Conservation (phyloP, 53 echinoderm and acorn worm genomes). For the Zoroaster sp. region DNA sequence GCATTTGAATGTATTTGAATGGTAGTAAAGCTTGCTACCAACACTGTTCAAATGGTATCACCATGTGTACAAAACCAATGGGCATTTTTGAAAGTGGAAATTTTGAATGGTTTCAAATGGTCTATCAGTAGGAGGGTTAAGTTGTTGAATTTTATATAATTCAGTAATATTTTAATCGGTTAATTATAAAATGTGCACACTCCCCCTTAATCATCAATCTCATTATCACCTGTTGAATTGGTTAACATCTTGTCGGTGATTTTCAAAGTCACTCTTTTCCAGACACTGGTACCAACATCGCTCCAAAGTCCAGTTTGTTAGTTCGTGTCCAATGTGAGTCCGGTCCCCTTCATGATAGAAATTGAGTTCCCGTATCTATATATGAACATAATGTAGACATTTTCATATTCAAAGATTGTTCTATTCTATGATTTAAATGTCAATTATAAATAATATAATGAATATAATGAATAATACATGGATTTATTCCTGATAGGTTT, state of each 20-base stretch:
- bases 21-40: no score
- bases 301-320: slow-evolving; percentile 44
- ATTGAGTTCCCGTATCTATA: slow-evolving; percentile 74
- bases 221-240: slow-evolving; percentile 66
- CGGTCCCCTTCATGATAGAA: slow-evolving; percentile 83
- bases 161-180: neutral
- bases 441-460: no score
- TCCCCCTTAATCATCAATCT: neutral
- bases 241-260: slow-evolving; percentile 68
- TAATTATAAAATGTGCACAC: neutral
- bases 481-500: neutral
- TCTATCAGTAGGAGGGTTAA: no score
- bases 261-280: slow-evolving; percentile 58
- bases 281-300: slow-evolving; percentile 92
- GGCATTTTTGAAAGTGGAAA: no score
- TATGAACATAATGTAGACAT: no score
- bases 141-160: no score
- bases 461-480: no score
- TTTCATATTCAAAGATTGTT: no score
- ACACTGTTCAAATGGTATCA: no score
- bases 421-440: neutral
- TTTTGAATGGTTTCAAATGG: no score
- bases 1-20: no score
- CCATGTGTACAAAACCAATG: no score
- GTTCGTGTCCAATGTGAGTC: slow-evolving; percentile 60